phyloP scores from a whole-genome alignment of 2,113 vertebrate species.

The Varanus komodoensis region DNA sequence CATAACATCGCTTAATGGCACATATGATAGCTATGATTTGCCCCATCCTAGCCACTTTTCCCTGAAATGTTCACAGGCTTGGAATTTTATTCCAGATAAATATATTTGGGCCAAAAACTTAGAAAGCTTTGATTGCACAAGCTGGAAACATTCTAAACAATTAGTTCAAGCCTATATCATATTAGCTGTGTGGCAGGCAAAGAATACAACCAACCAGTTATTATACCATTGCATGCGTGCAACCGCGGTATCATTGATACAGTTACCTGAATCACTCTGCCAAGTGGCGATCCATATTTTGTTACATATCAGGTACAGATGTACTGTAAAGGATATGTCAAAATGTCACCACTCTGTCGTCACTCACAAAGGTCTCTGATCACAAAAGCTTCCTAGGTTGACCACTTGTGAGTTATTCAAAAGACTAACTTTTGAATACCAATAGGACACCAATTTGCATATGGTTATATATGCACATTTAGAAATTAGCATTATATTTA shows the following conservation, averaged over 20 bases:
- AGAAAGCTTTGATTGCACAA: conserved; percentile 14
- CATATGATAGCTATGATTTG: conserved; percentile 44
- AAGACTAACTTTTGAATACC: too few species aligned
- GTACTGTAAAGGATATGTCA: not conserved
- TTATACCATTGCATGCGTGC: not conserved
- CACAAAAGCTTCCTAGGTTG: not conserved
- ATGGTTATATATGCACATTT: too few species aligned
- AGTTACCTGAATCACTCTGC: not conserved
- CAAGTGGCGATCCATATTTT: not conserved
- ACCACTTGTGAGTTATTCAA: too few species aligned
- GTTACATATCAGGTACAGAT: not conserved
- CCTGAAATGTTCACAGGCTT: conserved; percentile 60
- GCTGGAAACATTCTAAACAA: not conserved
- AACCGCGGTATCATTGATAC: not conserved
- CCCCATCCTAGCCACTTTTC: conserved; percentile 4
- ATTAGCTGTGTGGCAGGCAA: conserved; percentile 7
- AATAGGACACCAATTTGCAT: too few species aligned
- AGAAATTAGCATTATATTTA: too few species aligned
- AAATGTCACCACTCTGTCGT: not conserved
- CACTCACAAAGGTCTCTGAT: not conserved
- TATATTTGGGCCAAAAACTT: conserved; percentile 38
- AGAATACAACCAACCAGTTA: not conserved
- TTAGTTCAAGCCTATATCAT: not conserved
- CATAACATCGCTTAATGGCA: conserved; percentile 68
- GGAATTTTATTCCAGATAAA: conserved; percentile 60